These are phyloP conservation scores for Fregata magnificens DNA, from an alignment of 2,113 vertebrate genomes.

Conservation along the genomic window DNA sequence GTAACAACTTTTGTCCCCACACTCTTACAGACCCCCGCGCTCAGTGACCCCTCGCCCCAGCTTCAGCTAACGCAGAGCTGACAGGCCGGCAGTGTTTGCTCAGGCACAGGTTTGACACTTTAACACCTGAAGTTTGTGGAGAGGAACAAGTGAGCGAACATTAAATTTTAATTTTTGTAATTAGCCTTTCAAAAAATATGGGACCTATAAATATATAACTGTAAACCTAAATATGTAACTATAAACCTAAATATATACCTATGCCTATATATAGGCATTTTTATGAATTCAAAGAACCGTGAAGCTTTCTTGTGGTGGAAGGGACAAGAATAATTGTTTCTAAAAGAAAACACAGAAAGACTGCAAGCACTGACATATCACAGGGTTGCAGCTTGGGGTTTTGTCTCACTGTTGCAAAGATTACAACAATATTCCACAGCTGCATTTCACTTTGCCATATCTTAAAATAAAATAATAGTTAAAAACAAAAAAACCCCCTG, in stretches of 20 bases:
- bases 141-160: conserved; percentile 10
- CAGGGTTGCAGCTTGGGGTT: background rate
- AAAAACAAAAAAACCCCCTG: background rate
- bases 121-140: background rate
- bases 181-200: conserved; percentile 13
- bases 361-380: background rate
- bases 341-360: background rate
- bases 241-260: background rate
- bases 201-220: background rate
- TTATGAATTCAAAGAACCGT: conserved; percentile 12
- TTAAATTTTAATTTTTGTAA: conserved; percentile 51
- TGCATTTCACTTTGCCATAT: background rate
- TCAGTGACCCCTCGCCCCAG: background rate
- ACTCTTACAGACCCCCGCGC: background rate
- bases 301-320: background rate
- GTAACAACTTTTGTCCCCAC: background rate
- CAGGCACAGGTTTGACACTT: conserved; percentile 3
- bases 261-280: background rate
- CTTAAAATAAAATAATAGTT: background rate
- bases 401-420: background rate
- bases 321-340: background rate
- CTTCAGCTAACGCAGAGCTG: background rate
- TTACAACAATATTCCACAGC: background rate
- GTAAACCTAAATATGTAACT: background rate
- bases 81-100: background rate